Percentiles rank a stretch among this genome's conserved stretches.
phyloP scores from a whole-genome alignment of 2,888 invertebrate species.

The Chorisops tibialis region DNA sequence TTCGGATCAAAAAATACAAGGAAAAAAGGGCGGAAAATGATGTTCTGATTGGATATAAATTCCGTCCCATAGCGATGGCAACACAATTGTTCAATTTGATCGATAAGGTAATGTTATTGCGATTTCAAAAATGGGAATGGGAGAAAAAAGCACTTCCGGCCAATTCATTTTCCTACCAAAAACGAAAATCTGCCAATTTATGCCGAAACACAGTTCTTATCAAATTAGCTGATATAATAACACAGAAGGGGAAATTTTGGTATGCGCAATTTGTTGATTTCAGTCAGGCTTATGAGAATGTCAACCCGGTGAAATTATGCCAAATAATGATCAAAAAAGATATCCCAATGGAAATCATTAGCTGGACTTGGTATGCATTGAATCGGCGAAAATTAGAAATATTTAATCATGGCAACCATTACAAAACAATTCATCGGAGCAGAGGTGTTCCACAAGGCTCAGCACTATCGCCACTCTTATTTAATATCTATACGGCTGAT shows the following conservation, averaged over 20 bases:
- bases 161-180: background rate
- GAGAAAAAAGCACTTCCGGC: background rate
- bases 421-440: background rate
- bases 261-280: background rate
- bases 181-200: background rate
- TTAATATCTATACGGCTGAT: background rate
- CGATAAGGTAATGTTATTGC: background rate
- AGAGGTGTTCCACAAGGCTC: background rate
- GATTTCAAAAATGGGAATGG: background rate
- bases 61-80: background rate
- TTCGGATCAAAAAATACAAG: background rate
- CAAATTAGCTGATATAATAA: background rate
- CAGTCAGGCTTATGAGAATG: background rate
- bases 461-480: background rate
- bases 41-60: background rate
- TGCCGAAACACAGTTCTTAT: background rate
- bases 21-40: background rate
- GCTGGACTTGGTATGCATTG: slow-evolving; percentile 2
- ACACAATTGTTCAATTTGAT: slow-evolving; percentile 5
- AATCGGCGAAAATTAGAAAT: background rate
- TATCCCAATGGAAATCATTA: background rate
- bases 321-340: background rate
- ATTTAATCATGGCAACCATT: background rate
- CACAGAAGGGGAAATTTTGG: background rate
- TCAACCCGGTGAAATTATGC: background rate